A percentile compares a stretch with the other conserved stretches of the same genome.
Conservation (phyloP, 1,140 invertebrate species). For the Diachasma alloeum region DNA sequence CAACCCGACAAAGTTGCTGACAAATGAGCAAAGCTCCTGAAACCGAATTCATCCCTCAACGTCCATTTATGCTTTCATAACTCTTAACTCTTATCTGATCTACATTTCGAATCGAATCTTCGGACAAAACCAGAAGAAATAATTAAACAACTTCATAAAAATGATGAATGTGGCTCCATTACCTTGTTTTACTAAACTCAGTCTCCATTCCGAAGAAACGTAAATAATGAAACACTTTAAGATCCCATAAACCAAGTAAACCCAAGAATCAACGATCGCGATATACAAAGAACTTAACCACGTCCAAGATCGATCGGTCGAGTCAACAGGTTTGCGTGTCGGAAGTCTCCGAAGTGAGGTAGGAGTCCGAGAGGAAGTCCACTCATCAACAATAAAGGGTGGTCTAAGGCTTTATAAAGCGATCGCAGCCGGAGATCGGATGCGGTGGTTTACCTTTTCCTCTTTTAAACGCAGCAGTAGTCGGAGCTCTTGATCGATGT, state of each 20-base stretch:
- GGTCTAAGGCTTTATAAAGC: slow-evolving; percentile 24
- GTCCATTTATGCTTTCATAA: too few relatives aligned
- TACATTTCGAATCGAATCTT: too few relatives aligned
- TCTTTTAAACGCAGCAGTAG: neutral
- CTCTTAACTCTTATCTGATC: too few relatives aligned
- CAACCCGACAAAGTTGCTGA: neutral
- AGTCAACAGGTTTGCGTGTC: slow-evolving; percentile 62
- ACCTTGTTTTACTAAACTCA: neutral
- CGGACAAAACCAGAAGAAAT: too few relatives aligned
- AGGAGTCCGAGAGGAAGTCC: slow-evolving; percentile 51
- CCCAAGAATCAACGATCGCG: neutral
- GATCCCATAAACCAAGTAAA: neutral
- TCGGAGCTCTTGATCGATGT: neutral
- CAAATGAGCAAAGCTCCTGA: too few relatives aligned
- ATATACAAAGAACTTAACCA: neutral
- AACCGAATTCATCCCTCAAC: too few relatives aligned
- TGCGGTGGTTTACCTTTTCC: neutral
- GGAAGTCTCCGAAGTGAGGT: slow-evolving; percentile 36
- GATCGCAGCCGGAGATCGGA: neutral
- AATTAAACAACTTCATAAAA: too few relatives aligned
- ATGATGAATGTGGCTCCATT: neutral
- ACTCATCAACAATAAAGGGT: slow-evolving; percentile 41
- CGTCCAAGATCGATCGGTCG: neutral
- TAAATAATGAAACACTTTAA: neutral
- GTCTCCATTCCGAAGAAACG: neutral